Evolutionary conservation across 2,797 vertebrate species (phyloP).

Genomic region (Helostoma temminkii): DNA sequence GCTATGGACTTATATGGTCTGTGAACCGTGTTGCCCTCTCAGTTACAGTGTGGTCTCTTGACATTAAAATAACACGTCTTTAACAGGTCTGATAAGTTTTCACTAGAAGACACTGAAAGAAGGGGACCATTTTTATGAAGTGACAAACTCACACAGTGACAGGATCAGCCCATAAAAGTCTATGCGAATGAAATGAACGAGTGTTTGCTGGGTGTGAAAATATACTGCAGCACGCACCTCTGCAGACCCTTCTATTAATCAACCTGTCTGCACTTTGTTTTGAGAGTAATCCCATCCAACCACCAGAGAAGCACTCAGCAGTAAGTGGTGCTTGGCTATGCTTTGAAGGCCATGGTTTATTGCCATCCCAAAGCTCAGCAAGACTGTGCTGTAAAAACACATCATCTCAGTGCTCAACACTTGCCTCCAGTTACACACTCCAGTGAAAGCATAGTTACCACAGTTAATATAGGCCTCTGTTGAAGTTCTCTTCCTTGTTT

Average conservation of each 20-base stretch:
- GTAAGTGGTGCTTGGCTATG: conserved; percentile 83
- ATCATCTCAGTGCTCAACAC: conserved; percentile 74
- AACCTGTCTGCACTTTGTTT: conserved; percentile 88
- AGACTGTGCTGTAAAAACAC: conserved; percentile 83
- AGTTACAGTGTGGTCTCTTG: conserved; percentile 43
- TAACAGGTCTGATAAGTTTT: conserved; percentile 79
- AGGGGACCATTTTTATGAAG: conserved; percentile 76
- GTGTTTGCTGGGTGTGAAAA: conserved; percentile 83
- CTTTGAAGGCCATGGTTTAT: conserved; percentile 86
- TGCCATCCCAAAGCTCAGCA: conserved; percentile 79
- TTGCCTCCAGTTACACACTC: conserved; percentile 64
- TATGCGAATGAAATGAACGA: conserved; percentile 77
- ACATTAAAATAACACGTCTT: conserved; percentile 75
- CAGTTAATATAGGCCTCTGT: neutral
- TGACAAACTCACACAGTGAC: conserved; percentile 80
- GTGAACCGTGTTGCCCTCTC: conserved; percentile 28
- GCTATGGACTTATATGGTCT: conserved; percentile 27
- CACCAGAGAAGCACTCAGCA: conserved; percentile 84
- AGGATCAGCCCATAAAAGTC: conserved; percentile 83
- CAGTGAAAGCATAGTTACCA: conserved; percentile 10
- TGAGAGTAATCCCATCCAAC: conserved; percentile 86
- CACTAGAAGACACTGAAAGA: conserved; percentile 65
- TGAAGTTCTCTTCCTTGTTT: conserved; percentile 6
- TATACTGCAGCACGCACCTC: conserved; percentile 82
- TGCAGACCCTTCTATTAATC: conserved; percentile 86